A percentile compares a stretch with the other conserved stretches of the same genome.
Evolutionary conservation across 2,797 vertebrate genomes (phyloP).

Genomic region (Gallinago nigripennis): DNA sequence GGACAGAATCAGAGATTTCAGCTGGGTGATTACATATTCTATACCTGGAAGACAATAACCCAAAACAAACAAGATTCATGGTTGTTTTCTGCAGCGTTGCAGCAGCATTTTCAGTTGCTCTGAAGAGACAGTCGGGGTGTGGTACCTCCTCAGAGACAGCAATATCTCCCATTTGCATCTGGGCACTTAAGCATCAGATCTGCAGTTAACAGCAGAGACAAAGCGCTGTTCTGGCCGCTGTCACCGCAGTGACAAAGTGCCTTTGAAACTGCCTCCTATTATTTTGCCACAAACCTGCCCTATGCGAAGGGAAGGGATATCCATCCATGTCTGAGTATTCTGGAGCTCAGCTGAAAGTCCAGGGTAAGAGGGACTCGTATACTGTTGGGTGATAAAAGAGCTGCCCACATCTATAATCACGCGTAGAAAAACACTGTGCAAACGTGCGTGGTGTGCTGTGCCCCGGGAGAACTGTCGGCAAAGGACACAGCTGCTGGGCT

Average conservation of each 20-base stretch:
- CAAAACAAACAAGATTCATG: slow-evolving; percentile 10
- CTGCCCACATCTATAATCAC: neutral
- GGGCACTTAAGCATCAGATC: neutral
- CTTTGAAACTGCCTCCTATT: neutral
- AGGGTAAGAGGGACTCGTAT: neutral
- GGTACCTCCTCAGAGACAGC: neutral
- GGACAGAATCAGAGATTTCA: slow-evolving; percentile 92
- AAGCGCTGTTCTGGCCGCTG: neutral
- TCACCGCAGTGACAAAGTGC: neutral
- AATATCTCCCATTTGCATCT: neutral
- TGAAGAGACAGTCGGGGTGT: neutral
- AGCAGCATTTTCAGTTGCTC: neutral
- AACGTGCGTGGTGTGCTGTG: neutral
- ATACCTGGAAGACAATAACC: slow-evolving; percentile 81
- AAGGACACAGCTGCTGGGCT: neutral
- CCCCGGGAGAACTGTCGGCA: neutral
- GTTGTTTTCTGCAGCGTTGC: neutral
- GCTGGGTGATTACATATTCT: slow-evolving; percentile 91
- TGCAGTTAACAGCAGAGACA: neutral
- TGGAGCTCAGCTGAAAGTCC: neutral
- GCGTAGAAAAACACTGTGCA: neutral
- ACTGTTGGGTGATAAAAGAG: neutral
- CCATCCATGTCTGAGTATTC: neutral
- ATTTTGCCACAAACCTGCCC: neutral
- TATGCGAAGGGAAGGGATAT: neutral